phyloP scores from a whole-genome alignment of 2,888 invertebrate species.

The Tupiocoris notatus region DNA sequence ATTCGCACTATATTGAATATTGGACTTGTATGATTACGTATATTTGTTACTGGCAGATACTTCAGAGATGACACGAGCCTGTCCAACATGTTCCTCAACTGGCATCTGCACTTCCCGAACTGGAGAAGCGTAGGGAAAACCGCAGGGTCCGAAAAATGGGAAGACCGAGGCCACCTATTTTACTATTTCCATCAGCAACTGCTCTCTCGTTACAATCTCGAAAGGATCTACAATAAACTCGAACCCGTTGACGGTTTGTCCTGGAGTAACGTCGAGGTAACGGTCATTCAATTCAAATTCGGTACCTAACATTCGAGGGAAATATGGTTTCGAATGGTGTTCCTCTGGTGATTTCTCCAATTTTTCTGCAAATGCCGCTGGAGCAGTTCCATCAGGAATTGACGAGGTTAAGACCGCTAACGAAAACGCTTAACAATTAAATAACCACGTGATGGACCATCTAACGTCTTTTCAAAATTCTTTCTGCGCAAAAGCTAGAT shows the following conservation, averaged over 20 bases:
- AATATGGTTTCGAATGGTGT: no score
- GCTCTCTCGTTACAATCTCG: conserved; percentile 34
- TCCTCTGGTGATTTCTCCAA: no score
- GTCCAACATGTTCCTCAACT: conserved; percentile 41
- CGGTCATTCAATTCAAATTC: no score
- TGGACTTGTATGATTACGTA: neutral
- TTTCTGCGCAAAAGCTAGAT: no score
- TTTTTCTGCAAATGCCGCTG: no score
- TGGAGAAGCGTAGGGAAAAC: conserved; percentile 27
- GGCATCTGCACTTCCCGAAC: conserved; percentile 39
- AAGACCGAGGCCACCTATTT: conserved; percentile 41
- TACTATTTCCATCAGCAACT: conserved; percentile 38
- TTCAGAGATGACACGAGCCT: conserved; percentile 39
- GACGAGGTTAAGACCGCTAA: no score
- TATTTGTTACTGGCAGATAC: conserved; percentile 5
- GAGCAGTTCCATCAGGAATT: no score
- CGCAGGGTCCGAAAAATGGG: conserved; percentile 26
- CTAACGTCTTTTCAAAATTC: no score
- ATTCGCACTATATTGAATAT: no score
- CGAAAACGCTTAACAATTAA: no score
- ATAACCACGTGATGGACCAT: no score
- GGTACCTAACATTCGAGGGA: no score
- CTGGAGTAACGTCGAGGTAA: conserved; percentile 39
- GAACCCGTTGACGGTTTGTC: conserved; percentile 40
- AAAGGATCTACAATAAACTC: conserved; percentile 33